Conservation (phyloP, 2,113 vertebrate species). For the Microtus pennsylvanicus region DNA sequence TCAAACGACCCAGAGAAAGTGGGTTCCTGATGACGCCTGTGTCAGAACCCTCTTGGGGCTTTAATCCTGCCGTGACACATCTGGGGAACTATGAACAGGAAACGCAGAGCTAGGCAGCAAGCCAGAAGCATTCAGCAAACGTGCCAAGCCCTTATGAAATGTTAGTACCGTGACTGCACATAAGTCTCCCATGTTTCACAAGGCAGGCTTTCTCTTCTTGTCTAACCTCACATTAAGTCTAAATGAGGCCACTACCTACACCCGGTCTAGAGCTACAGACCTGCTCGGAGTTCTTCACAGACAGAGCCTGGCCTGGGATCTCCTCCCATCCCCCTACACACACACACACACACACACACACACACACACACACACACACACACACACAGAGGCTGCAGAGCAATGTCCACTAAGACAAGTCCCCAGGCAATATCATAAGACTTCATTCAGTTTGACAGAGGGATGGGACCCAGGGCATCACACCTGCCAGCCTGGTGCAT, state of each 20-base stretch:
- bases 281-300: accelerated
- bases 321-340: neutral
- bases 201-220: neutral
- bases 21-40: neutral
- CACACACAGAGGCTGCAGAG: neutral
- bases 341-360: too few relatives aligned
- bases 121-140: constrained; percentile 67
- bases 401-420: too few relatives aligned
- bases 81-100: constrained; percentile 69
- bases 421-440: neutral
- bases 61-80: constrained; percentile 68
- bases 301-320: neutral
- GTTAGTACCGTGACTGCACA: neutral
- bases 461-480: too few relatives aligned
- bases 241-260: too few relatives aligned
- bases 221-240: neutral
- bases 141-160: constrained; percentile 74
- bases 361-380: too few relatives aligned
- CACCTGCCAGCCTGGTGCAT: accelerated
- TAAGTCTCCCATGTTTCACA: neutral
- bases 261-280: neutral
- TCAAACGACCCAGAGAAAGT: constrained; percentile 45
- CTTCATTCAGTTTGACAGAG: neutral
- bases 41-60: constrained; percentile 9
- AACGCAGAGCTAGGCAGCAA: constrained; percentile 53